Percentiles rank a stretch among this genome's conserved stretches.
Evolutionary conservation across 2,888 invertebrate genomes (phyloP).

Genomic region (Leptinotarsa haldemani): DNA sequence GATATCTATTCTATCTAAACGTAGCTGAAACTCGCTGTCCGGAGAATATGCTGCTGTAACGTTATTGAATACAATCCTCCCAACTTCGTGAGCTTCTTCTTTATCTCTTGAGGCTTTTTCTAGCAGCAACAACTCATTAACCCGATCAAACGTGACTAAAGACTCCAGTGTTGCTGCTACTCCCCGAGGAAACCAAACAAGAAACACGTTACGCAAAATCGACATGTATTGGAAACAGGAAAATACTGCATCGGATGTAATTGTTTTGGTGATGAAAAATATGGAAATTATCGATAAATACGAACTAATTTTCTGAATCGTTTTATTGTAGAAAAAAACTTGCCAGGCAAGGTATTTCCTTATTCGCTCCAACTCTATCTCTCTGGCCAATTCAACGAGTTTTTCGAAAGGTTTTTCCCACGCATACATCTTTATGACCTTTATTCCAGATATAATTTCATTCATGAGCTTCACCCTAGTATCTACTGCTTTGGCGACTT

Average conservation of each 20-base stretch:
- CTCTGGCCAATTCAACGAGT: not conserved
- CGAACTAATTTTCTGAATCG: not conserved
- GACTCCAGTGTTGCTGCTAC: not conserved
- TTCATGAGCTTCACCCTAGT: not conserved
- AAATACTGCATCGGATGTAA: not conserved
- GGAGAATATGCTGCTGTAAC: not conserved
- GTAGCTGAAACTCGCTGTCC: not conserved
- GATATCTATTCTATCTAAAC: conserved; percentile 3
- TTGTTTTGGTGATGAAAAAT: not conserved
- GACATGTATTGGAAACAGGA: not conserved
- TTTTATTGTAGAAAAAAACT: not conserved
- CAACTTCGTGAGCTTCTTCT: not conserved
- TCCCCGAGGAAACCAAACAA: not conserved
- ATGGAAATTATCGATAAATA: not conserved
- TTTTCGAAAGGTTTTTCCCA: conserved; percentile 8
- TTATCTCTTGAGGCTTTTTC: not conserved
- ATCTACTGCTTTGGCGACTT: not conserved
- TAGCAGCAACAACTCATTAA: not conserved
- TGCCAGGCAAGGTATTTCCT: not conserved
- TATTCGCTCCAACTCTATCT: not conserved
- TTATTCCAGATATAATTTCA: not conserved
- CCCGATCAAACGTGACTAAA: not conserved
- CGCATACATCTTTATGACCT: not conserved
- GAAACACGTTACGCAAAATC: not conserved
- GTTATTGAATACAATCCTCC: not conserved